Percentiles rank a stretch among this genome's conserved stretches.
Conservation (phyloP, 1,140 invertebrate species). For the Musca domestica region DNA sequence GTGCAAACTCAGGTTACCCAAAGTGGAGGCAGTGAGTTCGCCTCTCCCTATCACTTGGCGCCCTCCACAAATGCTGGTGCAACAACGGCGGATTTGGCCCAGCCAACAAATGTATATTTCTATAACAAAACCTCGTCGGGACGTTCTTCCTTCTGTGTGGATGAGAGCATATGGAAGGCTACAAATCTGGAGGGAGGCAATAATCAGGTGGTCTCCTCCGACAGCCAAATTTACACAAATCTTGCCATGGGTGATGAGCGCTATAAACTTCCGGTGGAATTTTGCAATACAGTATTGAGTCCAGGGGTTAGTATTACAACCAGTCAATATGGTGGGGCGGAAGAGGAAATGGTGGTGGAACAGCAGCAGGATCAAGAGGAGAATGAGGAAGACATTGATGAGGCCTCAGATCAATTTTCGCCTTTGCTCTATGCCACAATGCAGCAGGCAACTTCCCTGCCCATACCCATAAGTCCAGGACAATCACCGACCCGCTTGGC, state of each 20-base stretch:
- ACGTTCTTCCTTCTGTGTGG: constrained; percentile 43
- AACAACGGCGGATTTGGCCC: too few species aligned
- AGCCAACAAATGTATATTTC: constrained; percentile 38
- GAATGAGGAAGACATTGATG: constrained; percentile 31
- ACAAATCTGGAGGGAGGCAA: not conserved
- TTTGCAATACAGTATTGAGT: not conserved
- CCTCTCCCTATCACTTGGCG: not conserved
- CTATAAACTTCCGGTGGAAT: constrained; percentile 19
- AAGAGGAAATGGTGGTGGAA: constrained; percentile 16
- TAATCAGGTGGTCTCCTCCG: constrained; percentile 28
- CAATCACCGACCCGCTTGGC: constrained; percentile 44
- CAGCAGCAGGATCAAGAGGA: constrained; percentile 6
- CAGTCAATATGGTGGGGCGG: not conserved
- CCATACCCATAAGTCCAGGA: constrained; percentile 44
- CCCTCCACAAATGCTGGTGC: constrained; percentile 23
- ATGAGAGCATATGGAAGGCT: constrained; percentile 38
- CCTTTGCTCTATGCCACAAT: constrained; percentile 37
- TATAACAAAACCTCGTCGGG: constrained; percentile 42
- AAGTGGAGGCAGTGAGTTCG: too few species aligned
- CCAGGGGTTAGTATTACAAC: constrained; percentile 1
- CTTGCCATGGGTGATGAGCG: constrained; percentile 29
- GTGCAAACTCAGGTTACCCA: not conserved
- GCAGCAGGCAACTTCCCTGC: constrained; percentile 35
- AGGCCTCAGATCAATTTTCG: constrained; percentile 48
- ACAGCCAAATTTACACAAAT: constrained; percentile 36